These are phyloP conservation scores for Perdita meconis DNA, from an alignment of 2,888 invertebrate species.

Conservation along the genomic window DNA sequence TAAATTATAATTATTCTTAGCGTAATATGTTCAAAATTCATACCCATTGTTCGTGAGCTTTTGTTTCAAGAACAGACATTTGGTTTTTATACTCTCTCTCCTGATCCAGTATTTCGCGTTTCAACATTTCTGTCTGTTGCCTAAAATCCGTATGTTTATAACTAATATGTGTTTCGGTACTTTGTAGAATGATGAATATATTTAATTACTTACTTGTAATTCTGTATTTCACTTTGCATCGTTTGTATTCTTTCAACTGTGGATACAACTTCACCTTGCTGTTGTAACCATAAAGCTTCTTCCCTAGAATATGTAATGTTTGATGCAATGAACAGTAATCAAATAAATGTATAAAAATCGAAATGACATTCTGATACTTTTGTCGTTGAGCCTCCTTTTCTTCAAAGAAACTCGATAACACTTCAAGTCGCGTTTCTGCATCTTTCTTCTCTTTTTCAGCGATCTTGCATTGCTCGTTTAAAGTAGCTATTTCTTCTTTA, in stretches of 20 bases:
- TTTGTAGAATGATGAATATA: no score
- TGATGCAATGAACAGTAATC: background rate
- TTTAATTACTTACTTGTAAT: conserved; percentile 88
- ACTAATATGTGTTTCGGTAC: no score
- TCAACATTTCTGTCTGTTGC: conserved; percentile 89
- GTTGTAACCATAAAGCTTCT: conserved; percentile 91
- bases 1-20: background rate
- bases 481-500: conserved; percentile 85
- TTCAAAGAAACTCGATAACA: conserved; percentile 95
- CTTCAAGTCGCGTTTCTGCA: conserved; percentile 92
- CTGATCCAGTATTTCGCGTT: conserved; percentile 94
- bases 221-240: conserved; percentile 92
- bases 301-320: conserved; percentile 87
- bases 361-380: conserved; percentile 87
- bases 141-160: conserved; percentile 83
- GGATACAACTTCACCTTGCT: conserved; percentile 92
- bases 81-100: conserved; percentile 89
- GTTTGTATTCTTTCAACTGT: conserved; percentile 92
- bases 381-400: conserved; percentile 94
- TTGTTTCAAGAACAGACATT: conserved; percentile 91
- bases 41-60: conserved; percentile 94
- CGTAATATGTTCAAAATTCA: background rate
- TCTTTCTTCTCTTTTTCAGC: conserved; percentile 91
- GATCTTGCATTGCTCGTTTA: conserved; percentile 87
- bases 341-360: background rate